Evolutionary conservation across 2,888 invertebrate species (phyloP).

Genomic region (Papilio elwesi): DNA sequence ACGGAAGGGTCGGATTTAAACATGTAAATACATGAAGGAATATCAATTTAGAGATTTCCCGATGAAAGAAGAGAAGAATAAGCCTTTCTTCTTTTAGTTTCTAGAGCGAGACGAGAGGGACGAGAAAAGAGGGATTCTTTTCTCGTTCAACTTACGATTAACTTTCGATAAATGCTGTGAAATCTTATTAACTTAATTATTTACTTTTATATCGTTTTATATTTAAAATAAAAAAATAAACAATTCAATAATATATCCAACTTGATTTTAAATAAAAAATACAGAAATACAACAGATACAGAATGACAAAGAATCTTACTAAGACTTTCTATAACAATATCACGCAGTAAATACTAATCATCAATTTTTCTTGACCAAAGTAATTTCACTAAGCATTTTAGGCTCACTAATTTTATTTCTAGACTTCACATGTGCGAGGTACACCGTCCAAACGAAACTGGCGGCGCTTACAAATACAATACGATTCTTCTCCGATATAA

Average conservation of each 20-base stretch:
- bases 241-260: conserved; percentile 1
- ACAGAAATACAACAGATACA: neutral
- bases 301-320: neutral
- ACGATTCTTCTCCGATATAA: conserved; percentile 88
- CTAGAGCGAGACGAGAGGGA: too few relatives aligned
- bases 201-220: too few relatives aligned
- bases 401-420: conserved; percentile 50
- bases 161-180: too few relatives aligned
- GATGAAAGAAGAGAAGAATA: too few relatives aligned
- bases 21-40: too few relatives aligned
- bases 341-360: neutral
- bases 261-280: neutral
- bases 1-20: too few relatives aligned
- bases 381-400: neutral
- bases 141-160: too few relatives aligned
- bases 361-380: neutral
- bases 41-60: too few relatives aligned
- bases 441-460: conserved; percentile 90
- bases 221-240: neutral
- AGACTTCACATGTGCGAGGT: conserved; percentile 89
- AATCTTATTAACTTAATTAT: too few relatives aligned
- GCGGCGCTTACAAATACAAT: conserved; percentile 89
- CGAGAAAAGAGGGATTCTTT: too few relatives aligned
- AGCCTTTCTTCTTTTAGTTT: too few relatives aligned
- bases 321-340: too few relatives aligned